These are phyloP conservation scores for Neosilurus hyrtlii DNA, from an alignment of 2,797 vertebrate genomes.

Conservation along the genomic window DNA sequence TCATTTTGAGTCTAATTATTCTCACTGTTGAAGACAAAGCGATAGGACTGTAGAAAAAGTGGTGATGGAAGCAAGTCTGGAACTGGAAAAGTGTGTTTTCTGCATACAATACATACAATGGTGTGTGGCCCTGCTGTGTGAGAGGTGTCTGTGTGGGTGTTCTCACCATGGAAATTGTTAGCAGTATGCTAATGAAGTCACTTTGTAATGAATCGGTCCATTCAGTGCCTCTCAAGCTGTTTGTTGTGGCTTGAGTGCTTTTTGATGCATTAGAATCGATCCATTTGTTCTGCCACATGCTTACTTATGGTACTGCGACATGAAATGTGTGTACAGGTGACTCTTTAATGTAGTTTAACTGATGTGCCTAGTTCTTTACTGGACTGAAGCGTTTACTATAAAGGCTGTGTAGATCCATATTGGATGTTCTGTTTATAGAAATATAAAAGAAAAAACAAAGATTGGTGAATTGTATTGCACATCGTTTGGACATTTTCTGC, in stretches of 20 bases:
- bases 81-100: conserved; percentile 17
- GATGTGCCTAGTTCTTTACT: not conserved
- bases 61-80: conserved; percentile 16
- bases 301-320: not conserved
- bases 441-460: not conserved
- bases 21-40: not conserved
- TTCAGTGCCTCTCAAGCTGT: conserved; percentile 59
- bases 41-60: not conserved
- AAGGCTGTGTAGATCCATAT: not conserved
- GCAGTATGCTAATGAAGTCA: conserved; percentile 44
- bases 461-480: not conserved
- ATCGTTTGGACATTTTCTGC: not conserved
- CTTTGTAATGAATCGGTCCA: conserved; percentile 59
- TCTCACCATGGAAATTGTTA: conserved; percentile 58
- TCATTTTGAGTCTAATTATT: not conserved
- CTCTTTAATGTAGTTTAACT: conserved; percentile 3
- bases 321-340: not conserved
- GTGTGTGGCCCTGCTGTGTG: conserved; percentile 24
- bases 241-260: conserved; percentile 51
- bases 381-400: not conserved
- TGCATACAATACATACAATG: no score
- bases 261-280: conserved; percentile 42
- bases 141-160: conserved; percentile 56
- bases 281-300: conserved; percentile 40
- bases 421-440: not conserved